Percentiles rank a stretch among this genome's conserved stretches.
Conservation (phyloP, 2,797 vertebrate genomes). For the Danio tinwini region DNA sequence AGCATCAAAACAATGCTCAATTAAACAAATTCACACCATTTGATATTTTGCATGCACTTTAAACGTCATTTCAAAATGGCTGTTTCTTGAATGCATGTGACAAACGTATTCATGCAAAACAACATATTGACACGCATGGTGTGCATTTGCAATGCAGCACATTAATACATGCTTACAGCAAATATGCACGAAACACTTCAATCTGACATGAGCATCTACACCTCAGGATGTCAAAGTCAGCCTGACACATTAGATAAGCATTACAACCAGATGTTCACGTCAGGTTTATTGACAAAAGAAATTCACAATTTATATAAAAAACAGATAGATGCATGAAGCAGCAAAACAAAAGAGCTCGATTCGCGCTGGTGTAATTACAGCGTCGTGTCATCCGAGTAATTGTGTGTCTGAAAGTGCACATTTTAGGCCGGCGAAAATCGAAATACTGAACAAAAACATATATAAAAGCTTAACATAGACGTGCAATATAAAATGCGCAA, state of each 20-base stretch:
- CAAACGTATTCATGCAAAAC: neutral
- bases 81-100: slow-evolving; percentile 34
- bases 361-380: slow-evolving; percentile 9
- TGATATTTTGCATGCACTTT: neutral
- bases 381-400: slow-evolving; percentile 3
- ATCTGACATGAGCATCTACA: neutral
- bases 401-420: neutral
- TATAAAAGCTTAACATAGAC: neutral
- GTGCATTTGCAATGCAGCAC: neutral
- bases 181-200: neutral
- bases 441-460: neutral
- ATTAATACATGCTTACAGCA: neutral
- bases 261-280: slow-evolving; percentile 5
- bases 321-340: neutral
- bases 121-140: neutral
- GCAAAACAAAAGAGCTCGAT: neutral
- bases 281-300: neutral
- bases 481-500: neutral
- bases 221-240: neutral
- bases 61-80: slow-evolving; percentile 19
- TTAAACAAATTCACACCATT: neutral
- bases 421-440: neutral
- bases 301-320: neutral
- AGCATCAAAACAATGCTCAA: neutral
- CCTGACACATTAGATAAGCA: neutral